phyloP scores from a whole-genome alignment of 1,140 invertebrate species.

The Apis cerana region DNA sequence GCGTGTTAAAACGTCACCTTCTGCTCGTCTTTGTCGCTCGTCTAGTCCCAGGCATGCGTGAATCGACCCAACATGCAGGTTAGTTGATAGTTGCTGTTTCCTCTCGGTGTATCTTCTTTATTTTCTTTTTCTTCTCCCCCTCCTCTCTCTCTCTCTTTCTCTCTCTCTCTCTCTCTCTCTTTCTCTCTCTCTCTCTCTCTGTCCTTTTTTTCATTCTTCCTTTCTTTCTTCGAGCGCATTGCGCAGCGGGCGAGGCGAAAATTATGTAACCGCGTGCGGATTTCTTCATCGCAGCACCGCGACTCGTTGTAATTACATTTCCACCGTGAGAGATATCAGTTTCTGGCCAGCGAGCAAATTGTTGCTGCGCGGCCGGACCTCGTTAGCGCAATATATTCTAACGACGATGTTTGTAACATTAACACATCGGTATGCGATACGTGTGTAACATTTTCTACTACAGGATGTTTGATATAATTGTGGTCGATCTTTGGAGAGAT shows the following conservation, averaged over 20 bases:
- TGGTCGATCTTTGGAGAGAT: too few relatives aligned
- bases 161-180: slow-evolving; percentile 37
- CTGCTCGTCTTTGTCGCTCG: slow-evolving; percentile 7
- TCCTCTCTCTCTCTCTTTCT: slow-evolving; percentile 43
- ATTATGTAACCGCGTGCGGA: slow-evolving; percentile 40
- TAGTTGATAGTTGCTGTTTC: slow-evolving; percentile 63
- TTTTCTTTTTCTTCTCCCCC: slow-evolving; percentile 24
- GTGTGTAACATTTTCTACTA: too few relatives aligned
- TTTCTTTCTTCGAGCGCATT: slow-evolving; percentile 11
- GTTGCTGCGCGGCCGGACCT: background rate
- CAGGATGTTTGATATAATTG: too few relatives aligned
- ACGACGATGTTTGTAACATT: background rate
- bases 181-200: slow-evolving; percentile 17
- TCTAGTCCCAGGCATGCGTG: slow-evolving; percentile 63
- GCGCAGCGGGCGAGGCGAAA: slow-evolving; percentile 32
- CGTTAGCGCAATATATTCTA: slow-evolving; percentile 22
- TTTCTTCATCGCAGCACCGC: slow-evolving; percentile 37
- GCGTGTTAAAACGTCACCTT: slow-evolving; percentile 40
- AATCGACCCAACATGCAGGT: slow-evolving; percentile 66
- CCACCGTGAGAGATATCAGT: slow-evolving; percentile 24
- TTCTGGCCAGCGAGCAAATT: slow-evolving; percentile 27
- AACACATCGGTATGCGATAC: background rate
- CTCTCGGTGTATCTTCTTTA: background rate
- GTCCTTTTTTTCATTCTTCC: slow-evolving; percentile 33
- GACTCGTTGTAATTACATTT: slow-evolving; percentile 22